Evolutionary conservation across 1,140 invertebrate species (phyloP), one percentile per base, ranked within the genome.

Genomic region (Papilio helenus): DNA sequence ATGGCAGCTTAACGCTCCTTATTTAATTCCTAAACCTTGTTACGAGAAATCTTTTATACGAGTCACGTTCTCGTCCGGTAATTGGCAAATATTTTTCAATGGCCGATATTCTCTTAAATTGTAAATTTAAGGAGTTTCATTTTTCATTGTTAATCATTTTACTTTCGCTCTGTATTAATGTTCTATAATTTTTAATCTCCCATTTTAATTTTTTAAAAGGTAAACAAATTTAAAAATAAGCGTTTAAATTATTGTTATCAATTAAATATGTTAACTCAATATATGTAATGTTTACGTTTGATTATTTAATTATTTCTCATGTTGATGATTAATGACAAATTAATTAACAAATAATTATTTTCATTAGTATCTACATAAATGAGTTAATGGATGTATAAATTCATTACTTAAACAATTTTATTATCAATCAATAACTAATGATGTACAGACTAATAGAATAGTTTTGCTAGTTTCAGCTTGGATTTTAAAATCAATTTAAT

Each of bases 51-150:
- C 61, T 68, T 29, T 68, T 68, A 68, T 68, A 68, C 61, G 14
- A 68, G 14, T 26, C 61, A 68, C 61, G 61, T 68, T 29, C 61
- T 68, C 29, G 61, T 34, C 61, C 61, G 61, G 61, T 68, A 68
- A 68, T 68, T 68, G 61, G 61, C 61, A 68, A 68, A 68, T 68
- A 68, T 68, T 68, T 68, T 68, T 68, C 61, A 68, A 29, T 34
- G 26, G 61, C 61, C 23, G 61, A 68, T n/a, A 68, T 68, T 34
- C 61, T 29, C 26, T 68, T 68, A 68, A 68, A 68, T 68, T 68
- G 61, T 68, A 68, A 68, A 68, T 68, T 68, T 68, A 12, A 68
- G 26, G 61, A 68, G 34, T 68, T 68, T 68, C 23, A 68, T 29
- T 68, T 34, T 34, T 68, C 61, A 34, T 7, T 68, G 61, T 68